Conservation (phyloP, 2,113 vertebrate genomes). For the Solea solea region DNA sequence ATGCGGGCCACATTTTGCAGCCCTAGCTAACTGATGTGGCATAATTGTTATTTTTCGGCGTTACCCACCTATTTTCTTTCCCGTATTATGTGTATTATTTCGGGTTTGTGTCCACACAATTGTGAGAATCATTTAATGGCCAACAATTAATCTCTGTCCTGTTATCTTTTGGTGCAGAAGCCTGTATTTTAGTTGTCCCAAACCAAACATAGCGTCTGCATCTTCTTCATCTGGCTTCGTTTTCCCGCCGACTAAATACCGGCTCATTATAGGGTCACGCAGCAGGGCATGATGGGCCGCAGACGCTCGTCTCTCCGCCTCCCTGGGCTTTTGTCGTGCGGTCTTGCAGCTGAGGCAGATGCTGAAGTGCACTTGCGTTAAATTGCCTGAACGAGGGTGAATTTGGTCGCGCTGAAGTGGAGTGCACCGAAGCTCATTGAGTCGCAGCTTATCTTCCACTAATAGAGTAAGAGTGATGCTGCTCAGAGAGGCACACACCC, state of each 20-base stretch:
- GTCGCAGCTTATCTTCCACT: slow-evolving; percentile 55
- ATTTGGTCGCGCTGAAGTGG: slow-evolving; percentile 63
- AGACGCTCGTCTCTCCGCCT: slow-evolving; percentile 57
- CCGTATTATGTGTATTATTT: not conserved
- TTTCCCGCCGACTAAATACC: slow-evolving; percentile 55
- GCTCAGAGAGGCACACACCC: slow-evolving; percentile 32
- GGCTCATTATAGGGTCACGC: slow-evolving; percentile 67
- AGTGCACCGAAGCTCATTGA: slow-evolving; percentile 61
- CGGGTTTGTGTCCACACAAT: slow-evolving; percentile 7
- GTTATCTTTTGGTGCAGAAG: not conserved
- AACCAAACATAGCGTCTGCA: slow-evolving; percentile 20
- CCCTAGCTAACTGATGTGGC: not conserved
- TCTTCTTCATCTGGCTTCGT: slow-evolving; percentile 47
- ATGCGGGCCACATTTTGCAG: no score
- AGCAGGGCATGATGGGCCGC: slow-evolving; percentile 59
- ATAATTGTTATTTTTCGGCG: slow-evolving; percentile 20
- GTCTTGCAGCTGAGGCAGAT: slow-evolving; percentile 74
- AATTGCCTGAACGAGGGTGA: slow-evolving; percentile 76
- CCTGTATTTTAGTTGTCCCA: slow-evolving; percentile 20
- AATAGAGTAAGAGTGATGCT: slow-evolving; percentile 40
- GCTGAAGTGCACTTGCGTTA: slow-evolving; percentile 73
- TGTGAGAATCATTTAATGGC: slow-evolving; percentile 7
- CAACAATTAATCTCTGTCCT: slow-evolving; percentile 18
- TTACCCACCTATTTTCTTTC: slow-evolving; percentile 7
- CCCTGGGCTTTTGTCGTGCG: slow-evolving; percentile 69